Evolutionary conservation across 2,888 invertebrate genomes (phyloP).

Genomic region (Iselma pallidipennis): DNA sequence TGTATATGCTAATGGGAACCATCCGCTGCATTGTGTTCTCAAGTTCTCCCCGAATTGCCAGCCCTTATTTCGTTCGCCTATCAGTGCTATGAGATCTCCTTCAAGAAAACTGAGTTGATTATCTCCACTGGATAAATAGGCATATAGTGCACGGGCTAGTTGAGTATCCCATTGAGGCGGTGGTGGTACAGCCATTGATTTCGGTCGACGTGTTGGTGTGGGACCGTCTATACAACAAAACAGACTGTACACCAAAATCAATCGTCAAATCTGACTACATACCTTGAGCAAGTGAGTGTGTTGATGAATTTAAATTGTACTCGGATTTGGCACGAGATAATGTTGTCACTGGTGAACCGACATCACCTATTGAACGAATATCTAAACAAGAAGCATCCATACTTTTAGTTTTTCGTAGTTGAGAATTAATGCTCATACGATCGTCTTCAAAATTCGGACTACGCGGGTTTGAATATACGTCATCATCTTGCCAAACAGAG

Average conservation of each 20-base stretch:
- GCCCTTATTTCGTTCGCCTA: slow-evolving; percentile 90
- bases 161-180: slow-evolving; percentile 71
- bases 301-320: slow-evolving; percentile 78
- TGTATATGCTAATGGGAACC: slow-evolving; percentile 96
- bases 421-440: slow-evolving; percentile 74
- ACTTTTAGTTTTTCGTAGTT: slow-evolving; percentile 83
- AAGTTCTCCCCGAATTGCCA: slow-evolving; percentile 98
- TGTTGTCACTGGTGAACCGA: slow-evolving; percentile 67
- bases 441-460: slow-evolving; percentile 69
- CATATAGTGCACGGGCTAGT: slow-evolving; percentile 83
- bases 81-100: slow-evolving; percentile 84
- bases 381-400: slow-evolving; percentile 89
- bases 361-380: slow-evolving; percentile 72
- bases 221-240: neutral
- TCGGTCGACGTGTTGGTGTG: slow-evolving; percentile 61
- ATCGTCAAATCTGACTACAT: slow-evolving; percentile 28
- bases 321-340: slow-evolving; percentile 85
- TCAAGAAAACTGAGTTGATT: slow-evolving; percentile 92
- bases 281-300: slow-evolving; percentile 72
- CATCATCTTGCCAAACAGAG: slow-evolving; percentile 79
- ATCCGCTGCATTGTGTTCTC: slow-evolving; percentile 88
- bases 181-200: slow-evolving; percentile 65
- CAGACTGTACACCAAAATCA: neutral
- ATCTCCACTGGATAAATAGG: slow-evolving; percentile 86
- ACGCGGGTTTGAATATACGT: slow-evolving; percentile 69